Evolutionary conservation across 2,797 vertebrate species (phyloP).

Genomic region (Steatocranus sp.): DNA sequence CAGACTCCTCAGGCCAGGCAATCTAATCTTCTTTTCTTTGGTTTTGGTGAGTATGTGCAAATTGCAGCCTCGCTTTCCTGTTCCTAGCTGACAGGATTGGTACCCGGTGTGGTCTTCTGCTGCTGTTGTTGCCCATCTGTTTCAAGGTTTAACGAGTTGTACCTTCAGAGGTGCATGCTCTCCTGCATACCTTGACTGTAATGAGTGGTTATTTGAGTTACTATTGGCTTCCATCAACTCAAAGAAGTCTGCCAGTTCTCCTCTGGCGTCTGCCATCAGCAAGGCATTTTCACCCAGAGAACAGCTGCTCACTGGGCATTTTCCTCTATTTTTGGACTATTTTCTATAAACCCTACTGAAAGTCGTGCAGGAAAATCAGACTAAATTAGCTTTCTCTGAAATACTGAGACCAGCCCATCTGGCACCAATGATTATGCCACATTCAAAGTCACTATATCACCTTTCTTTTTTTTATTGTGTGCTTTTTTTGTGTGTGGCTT

Average conservation of each 20-base stretch:
- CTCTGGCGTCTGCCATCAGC: neutral
- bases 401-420: neutral
- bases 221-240: neutral
- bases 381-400: neutral
- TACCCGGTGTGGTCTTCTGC: neutral
- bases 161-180: fast-evolving
- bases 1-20: neutral
- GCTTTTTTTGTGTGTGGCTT: neutral
- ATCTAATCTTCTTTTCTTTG: fast-evolving
- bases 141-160: fast-evolving
- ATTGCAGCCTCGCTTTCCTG: neutral
- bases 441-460: neutral
- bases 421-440: neutral
- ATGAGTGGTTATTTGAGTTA: neutral
- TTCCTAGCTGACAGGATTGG: neutral
- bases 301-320: neutral
- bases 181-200: neutral
- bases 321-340: neutral
- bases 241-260: neutral
- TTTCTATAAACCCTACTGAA: neutral
- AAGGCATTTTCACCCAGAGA: neutral
- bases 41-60: neutral
- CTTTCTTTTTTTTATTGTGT: neutral
- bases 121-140: neutral
- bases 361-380: neutral